Conservation (phyloP, 1,140 invertebrate genomes). For the Anadara kagoshimensis region DNA sequence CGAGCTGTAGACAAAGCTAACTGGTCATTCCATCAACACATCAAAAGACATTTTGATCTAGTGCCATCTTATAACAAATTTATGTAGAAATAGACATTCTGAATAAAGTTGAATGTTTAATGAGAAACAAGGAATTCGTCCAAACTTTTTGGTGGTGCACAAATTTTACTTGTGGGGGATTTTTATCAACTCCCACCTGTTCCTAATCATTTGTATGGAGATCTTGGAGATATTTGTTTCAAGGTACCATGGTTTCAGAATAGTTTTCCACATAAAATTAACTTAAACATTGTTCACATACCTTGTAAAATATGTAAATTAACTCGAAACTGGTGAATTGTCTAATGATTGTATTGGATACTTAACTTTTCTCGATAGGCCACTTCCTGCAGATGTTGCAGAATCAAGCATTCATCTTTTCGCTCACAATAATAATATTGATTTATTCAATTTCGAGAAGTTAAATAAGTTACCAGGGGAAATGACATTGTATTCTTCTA, state of each 20-base stretch:
- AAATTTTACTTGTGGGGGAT: conserved; percentile 10
- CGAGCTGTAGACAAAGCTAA: no score
- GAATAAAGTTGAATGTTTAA: no score
- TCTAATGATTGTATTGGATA: conserved; percentile 14
- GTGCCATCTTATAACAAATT: no score
- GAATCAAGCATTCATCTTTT: conserved; percentile 10
- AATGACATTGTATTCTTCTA: conserved; percentile 1
- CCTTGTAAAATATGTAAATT: conserved; percentile 24
- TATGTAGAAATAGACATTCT: no score
- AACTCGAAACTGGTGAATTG: conserved; percentile 1
- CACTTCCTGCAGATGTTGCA: conserved; percentile 1
- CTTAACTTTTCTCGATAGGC: conserved; percentile 9
- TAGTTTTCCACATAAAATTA: conserved; percentile 17
- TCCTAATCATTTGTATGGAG: conserved; percentile 26
- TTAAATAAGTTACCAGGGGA: conserved; percentile 5
- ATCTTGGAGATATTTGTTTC: conserved; percentile 25
- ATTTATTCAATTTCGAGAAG: conserved; percentile 16
- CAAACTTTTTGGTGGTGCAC: not conserved
- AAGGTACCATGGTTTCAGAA: conserved; percentile 3
- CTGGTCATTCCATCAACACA: no score
- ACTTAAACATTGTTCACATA: conserved; percentile 8
- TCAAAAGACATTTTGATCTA: no score
- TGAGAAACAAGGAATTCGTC: not conserved
- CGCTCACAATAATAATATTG: conserved; percentile 16
- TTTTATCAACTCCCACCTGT: conserved; percentile 23